phyloP scores from a whole-genome alignment of 37 sponge, comb jelly and placozoan genomes.

The Cladorhizidae sp. region DNA sequence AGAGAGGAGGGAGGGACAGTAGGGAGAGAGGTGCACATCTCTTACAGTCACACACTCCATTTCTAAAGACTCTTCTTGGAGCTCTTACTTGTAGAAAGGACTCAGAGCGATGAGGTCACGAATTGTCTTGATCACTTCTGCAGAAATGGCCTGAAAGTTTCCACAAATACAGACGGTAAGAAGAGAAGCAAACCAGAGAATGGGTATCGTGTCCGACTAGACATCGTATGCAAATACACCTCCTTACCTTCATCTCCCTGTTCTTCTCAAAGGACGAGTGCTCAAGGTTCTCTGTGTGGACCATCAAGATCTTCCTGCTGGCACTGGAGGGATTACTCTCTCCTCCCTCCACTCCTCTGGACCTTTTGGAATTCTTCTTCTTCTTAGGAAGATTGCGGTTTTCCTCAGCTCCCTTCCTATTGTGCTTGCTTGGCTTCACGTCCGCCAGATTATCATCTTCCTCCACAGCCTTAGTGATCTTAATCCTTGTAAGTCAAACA shows the following conservation, averaged over 20 bases:
- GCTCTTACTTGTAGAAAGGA: conserved; percentile 79
- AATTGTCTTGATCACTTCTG: conserved; percentile 94
- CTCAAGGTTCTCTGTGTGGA: conserved; percentile 77
- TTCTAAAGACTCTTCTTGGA: not conserved
- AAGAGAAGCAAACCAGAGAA: not conserved
- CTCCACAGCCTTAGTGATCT: conserved; percentile 32
- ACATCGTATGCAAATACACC: not conserved
- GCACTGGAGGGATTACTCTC: too few relatives aligned
- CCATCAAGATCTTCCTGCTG: conserved; percentile 78
- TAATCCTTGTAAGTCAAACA: too few relatives aligned
- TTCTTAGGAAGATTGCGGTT: too few relatives aligned
- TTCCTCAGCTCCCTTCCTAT: too few relatives aligned
- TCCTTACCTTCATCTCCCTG: conserved; percentile 70
- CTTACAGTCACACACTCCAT: not conserved
- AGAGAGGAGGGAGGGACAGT: too few relatives aligned
- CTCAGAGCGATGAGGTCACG: conserved; percentile 90
- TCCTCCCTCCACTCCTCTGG: too few relatives aligned
- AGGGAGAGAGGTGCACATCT: too few relatives aligned
- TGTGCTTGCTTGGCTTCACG: conserved; percentile 1
- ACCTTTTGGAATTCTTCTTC: too few relatives aligned
- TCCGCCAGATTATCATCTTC: conserved; percentile 7
- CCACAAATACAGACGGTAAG: not conserved
- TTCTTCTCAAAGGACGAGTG: conserved; percentile 75
- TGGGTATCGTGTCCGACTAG: not conserved
- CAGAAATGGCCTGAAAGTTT: conserved; percentile 87